Percentiles rank a stretch among this genome's conserved stretches.
Evolutionary conservation across 23 tunicate species (phyloP).

Genomic region (Pegea sp.): DNA sequence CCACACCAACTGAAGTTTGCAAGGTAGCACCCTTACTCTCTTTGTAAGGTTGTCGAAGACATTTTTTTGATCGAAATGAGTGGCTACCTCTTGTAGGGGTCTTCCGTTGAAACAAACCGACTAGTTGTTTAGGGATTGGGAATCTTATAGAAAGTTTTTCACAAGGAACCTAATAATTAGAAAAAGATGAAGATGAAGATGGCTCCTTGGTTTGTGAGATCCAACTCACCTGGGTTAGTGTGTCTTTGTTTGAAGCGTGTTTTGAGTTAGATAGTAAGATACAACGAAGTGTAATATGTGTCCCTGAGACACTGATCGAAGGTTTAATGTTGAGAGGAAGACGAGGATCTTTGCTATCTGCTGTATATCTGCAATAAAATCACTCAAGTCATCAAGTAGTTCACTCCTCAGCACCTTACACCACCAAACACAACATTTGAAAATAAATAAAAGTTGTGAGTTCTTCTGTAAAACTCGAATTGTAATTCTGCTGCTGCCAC

Average conservation of each 20-base stretch:
- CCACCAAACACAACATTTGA: not conserved
- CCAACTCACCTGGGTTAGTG: slow-evolving; percentile 30
- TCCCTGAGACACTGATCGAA: slow-evolving; percentile 13
- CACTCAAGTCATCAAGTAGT: no score
- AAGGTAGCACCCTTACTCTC: slow-evolving; percentile 12
- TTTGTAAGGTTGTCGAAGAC: not conserved
- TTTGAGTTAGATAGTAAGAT: slow-evolving; percentile 19
- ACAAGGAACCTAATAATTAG: slow-evolving; percentile 35
- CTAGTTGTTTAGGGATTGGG: slow-evolving; percentile 37
- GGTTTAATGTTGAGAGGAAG: slow-evolving; percentile 38
- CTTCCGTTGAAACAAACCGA: slow-evolving; percentile 20
- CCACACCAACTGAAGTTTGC: slow-evolving; percentile 57
- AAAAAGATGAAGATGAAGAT: not conserved
- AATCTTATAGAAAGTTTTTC: slow-evolving; percentile 60
- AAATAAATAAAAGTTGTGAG: no score
- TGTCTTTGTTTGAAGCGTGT: slow-evolving; percentile 25
- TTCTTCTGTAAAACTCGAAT: no score
- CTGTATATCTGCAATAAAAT: slow-evolving; percentile 1
- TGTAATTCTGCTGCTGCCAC: no score
- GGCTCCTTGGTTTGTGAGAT: not conserved
- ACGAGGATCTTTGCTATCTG: slow-evolving; percentile 10
- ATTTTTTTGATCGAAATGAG: not conserved
- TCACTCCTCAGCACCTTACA: no score
- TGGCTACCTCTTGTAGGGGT: slow-evolving; percentile 3
- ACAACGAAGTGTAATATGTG: slow-evolving; percentile 40